Percentiles rank a stretch among this genome's conserved stretches.
These are phyloP conservation scores for Lontra canadensis DNA, from an alignment of 2,113 vertebrate genomes.

Conservation along the genomic window DNA sequence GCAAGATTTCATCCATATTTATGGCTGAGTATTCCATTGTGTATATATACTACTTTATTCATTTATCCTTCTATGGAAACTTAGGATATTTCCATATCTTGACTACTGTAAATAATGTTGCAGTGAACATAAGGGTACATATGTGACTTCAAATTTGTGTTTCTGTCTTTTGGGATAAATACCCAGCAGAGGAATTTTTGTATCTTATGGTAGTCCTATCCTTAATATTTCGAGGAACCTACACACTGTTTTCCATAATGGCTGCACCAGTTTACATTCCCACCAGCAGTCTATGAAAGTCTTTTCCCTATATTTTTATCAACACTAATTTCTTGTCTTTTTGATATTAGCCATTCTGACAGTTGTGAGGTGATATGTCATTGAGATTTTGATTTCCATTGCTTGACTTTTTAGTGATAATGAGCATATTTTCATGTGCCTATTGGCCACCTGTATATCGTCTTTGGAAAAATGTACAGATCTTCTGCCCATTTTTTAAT, in stretches of 20 bases:
- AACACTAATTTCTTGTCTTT: background rate
- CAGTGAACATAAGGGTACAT: background rate
- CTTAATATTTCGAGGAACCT: background rate
- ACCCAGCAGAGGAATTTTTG: background rate
- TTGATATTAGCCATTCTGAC: background rate
- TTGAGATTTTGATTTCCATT: background rate
- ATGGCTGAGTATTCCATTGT: background rate
- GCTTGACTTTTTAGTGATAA: background rate
- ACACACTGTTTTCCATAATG: background rate
- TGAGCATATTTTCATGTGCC: background rate
- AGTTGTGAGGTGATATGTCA: background rate
- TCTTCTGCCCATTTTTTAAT: background rate
- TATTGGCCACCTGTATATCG: background rate
- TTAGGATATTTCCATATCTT: background rate
- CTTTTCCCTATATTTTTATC: background rate
- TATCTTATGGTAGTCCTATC: background rate
- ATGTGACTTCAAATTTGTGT: background rate
- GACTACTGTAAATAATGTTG: background rate
- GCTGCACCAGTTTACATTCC: background rate
- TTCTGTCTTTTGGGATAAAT: background rate
- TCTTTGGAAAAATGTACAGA: background rate
- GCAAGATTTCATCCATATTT: background rate
- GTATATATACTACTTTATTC: background rate
- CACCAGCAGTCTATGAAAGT: background rate
- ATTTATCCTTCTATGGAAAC: background rate